Conservation (phyloP, 2,797 vertebrate genomes). For the Halcyon smyrnensis region DNA sequence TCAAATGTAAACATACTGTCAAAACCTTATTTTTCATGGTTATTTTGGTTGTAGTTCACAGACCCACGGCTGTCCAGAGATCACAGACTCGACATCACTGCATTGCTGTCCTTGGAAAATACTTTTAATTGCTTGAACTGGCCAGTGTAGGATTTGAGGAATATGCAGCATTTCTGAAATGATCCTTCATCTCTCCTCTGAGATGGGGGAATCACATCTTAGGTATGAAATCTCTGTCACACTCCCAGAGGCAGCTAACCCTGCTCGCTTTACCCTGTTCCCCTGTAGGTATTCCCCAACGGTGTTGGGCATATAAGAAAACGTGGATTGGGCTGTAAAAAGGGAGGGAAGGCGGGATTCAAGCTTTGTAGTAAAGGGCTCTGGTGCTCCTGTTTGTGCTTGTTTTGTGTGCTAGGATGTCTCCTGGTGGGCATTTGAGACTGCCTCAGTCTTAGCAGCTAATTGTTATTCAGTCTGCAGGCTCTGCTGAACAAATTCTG, state of each 20-base stretch:
- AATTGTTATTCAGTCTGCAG: not conserved
- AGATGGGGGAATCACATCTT: not conserved
- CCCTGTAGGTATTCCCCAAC: not conserved
- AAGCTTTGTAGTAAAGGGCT: fast-evolving
- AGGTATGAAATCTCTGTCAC: not conserved
- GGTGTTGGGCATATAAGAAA: not conserved
- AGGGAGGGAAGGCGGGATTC: not conserved
- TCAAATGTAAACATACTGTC: not conserved
- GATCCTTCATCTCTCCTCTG: not conserved
- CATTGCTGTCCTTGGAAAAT: not conserved
- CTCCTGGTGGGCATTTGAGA: not conserved
- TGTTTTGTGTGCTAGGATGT: not conserved
- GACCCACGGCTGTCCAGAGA: not conserved
- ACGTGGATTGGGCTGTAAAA: not conserved
- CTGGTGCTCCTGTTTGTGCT: not conserved
- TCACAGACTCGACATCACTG: not conserved
- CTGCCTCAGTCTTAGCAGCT: not conserved
- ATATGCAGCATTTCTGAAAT: not conserved
- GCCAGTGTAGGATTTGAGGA: not conserved
- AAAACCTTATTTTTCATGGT: not conserved
- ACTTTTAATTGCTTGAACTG: not conserved
- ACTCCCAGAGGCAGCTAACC: not conserved
- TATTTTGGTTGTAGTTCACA: not conserved
- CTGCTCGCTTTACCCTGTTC: fast-evolving
- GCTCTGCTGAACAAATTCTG: not conserved